Evolutionary conservation across 2,888 invertebrate genomes (phyloP).

Genomic region (Cetonia aurata): DNA sequence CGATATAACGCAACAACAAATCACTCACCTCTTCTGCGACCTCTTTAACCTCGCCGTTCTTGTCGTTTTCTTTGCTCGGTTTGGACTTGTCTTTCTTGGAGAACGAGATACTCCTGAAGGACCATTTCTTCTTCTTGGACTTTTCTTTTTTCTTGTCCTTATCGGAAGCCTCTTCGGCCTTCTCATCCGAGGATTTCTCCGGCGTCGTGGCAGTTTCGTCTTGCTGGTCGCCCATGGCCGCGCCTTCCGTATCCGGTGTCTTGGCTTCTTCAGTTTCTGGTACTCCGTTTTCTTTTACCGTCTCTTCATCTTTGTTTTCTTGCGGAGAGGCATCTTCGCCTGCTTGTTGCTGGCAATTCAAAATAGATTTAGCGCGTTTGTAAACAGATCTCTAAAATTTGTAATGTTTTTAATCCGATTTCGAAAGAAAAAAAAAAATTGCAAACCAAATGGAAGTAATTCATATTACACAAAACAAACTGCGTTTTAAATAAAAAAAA

Average conservation of each 20-base stretch:
- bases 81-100: conserved; percentile 90
- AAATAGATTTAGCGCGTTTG: conserved; percentile 4
- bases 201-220: conserved; percentile 58
- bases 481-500: neutral
- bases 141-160: conserved; percentile 63
- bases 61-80: conserved; percentile 77
- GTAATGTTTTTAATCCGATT: too few species aligned
- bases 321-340: conserved; percentile 53
- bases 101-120: conserved; percentile 88
- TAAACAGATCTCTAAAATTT: too few species aligned
- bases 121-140: conserved; percentile 90
- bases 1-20: conserved; percentile 34
- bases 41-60: conserved; percentile 72
- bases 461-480: neutral
- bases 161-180: conserved; percentile 57
- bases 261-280: conserved; percentile 60
- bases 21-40: conserved; percentile 75
- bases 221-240: conserved; percentile 63
- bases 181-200: conserved; percentile 55
- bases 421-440: too few species aligned
- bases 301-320: conserved; percentile 54
- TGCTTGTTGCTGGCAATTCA: conserved; percentile 56
- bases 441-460: too few species aligned
- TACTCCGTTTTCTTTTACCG: conserved; percentile 63
- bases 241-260: conserved; percentile 59